Conservation (phyloP, 2,113 vertebrate genomes). For the Larimichthys polyactis region DNA sequence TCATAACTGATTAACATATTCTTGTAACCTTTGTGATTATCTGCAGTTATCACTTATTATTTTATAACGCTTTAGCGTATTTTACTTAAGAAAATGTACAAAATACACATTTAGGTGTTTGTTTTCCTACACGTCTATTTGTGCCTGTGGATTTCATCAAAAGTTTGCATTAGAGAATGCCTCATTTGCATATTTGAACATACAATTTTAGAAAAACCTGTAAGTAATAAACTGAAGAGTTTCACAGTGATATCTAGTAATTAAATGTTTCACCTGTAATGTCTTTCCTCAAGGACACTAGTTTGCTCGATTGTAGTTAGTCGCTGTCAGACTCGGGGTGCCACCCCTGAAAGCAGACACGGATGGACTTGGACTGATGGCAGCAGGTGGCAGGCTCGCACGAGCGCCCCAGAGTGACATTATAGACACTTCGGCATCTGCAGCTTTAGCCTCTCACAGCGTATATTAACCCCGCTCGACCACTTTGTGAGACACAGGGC, state of each 20-base stretch:
- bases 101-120: no score
- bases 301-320: background rate
- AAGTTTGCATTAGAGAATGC: no score
- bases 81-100: no score
- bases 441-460: constrained; percentile 47
- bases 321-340: constrained; percentile 28
- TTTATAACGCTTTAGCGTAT: background rate
- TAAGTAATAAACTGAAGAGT: no score
- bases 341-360: constrained; percentile 82
- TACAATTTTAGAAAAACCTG: no score
- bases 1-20: background rate
- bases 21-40: background rate
- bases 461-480: constrained; percentile 18
- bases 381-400: constrained; percentile 83
- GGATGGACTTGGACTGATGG: constrained; percentile 79
- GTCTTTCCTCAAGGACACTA: background rate
- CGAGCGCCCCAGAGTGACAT: constrained; percentile 55
- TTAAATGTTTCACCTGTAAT: no score
- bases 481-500: background rate
- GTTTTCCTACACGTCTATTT: no score
- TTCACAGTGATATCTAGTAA: no score
- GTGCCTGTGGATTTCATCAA: no score
- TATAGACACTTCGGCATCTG: constrained; percentile 44
- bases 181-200: no score
- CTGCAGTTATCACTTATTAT: background rate